Conservation (phyloP, 2,797 vertebrate genomes). For the Alouatta caraya region DNA sequence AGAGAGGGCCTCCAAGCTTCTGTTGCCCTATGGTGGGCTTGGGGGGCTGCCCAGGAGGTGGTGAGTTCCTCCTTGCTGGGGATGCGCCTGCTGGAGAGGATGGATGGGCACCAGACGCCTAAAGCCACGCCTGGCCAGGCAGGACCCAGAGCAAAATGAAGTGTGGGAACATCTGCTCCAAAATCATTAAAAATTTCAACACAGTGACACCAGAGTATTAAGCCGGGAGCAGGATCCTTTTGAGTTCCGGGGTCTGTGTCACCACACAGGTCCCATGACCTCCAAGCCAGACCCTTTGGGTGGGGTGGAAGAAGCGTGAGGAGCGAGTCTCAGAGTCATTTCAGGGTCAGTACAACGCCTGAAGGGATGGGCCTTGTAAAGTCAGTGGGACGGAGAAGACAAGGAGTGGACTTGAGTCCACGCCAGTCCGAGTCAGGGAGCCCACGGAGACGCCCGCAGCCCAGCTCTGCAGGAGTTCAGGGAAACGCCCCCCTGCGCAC, state of each 20-base stretch:
- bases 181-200: not conserved
- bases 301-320: not conserved
- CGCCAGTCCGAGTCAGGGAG: not conserved
- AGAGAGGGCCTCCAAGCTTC: not conserved
- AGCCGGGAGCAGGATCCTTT: accelerated
- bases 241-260: not conserved
- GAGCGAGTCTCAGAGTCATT: not conserved
- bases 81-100: not conserved
- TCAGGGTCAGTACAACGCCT: not conserved
- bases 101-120: not conserved
- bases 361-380: not conserved
- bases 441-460: not conserved
- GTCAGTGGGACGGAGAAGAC: not conserved
- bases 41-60: not conserved
- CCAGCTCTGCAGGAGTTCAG: slow-evolving; percentile 46
- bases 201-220: accelerated
- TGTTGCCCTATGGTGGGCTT: not conserved
- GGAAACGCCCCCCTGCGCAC: not conserved
- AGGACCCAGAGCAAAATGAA: not conserved
- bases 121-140: not conserved
- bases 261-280: accelerated
- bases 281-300: not conserved
- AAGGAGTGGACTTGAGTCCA: not conserved
- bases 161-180: not conserved
- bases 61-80: not conserved